Evolutionary conservation across 2,888 invertebrate species (phyloP), one percentile per base, ranked within the genome.

Genomic region (Philaethria dido): DNA sequence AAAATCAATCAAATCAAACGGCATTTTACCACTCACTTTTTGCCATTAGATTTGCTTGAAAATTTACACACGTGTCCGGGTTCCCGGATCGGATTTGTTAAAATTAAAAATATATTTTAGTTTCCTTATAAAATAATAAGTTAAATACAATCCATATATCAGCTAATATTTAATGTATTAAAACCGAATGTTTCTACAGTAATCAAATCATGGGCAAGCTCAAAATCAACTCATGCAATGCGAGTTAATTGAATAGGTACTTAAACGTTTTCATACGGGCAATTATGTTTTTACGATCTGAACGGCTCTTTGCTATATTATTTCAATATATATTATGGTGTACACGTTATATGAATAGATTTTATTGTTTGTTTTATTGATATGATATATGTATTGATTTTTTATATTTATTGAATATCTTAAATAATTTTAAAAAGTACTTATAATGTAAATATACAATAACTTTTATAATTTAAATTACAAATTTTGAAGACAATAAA

Each of bases 241-340:
- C 68, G 71, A 73, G 68, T 73, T 72, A 72, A 74, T 74, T 70
- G 70, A 73, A 70, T 70, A 70, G 61, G 72, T 57, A 72, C 72
- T 70, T 72, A 66, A 72, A 72, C 73, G 70, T 66, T 71, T 72
- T 69, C 68, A 70, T 73, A 69, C 71, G 73, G 66, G 67, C 68
- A 66, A 72, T 73, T 72, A 72, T 69, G 69, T 71, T 71, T 73
- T 72, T 71, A 72, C 68, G 71, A 71, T 54, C 62, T 14, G 36
- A 68, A 71, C 69, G 18, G 68, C 68, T 54, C 64, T 62, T 65
- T 57, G 68, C 66, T 71, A 64, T 68, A 64, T 62, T 68, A 64
- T 69, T 64, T 54, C 44, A 20, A 47, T 39, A 62, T 36, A 48
- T 39, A 16, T 39, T 20, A 44, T 22, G 2, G 36, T 62, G 48